A percentile compares a stretch with the other conserved stretches of the same genome.
These are phyloP conservation scores for Vombatus ursinus DNA, from an alignment of 2,113 vertebrate species.

Conservation along the genomic window DNA sequence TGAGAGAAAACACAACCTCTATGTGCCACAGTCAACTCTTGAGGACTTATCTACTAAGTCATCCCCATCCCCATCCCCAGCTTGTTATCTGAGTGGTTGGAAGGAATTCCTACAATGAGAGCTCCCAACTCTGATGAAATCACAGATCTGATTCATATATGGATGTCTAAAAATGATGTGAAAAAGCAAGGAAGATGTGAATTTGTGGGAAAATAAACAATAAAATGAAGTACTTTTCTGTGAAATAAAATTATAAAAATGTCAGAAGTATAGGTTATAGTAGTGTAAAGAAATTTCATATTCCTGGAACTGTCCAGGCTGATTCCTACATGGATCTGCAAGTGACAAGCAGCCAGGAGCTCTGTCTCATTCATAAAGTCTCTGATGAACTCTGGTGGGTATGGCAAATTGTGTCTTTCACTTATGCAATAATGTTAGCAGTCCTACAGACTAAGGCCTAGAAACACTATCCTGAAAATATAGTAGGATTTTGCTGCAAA, in stretches of 20 bases:
- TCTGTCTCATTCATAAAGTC: neutral
- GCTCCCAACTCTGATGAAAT: neutral
- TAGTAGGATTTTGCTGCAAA: neutral
- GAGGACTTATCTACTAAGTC: neutral
- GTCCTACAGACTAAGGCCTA: neutral
- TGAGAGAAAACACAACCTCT: neutral
- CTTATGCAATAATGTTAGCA: neutral
- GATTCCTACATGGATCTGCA: neutral
- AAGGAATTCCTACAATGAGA: neutral
- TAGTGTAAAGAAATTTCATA: neutral
- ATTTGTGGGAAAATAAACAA: neutral
- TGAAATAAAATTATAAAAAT: neutral
- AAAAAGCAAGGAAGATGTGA: neutral
- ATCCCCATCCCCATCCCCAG: neutral
- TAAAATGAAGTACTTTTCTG: neutral
- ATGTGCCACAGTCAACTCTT: neutral
- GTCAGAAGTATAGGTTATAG: neutral
- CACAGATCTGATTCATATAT: neutral
- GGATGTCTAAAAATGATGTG: neutral
- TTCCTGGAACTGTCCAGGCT: neutral
- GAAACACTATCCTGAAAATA: neutral
- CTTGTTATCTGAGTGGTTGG: neutral
- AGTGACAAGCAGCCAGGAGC: neutral
- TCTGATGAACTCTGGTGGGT: neutral
- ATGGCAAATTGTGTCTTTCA: neutral